phyloP scores from a whole-genome alignment of 2,113 vertebrate genomes.

The Plotosus lineatus region DNA sequence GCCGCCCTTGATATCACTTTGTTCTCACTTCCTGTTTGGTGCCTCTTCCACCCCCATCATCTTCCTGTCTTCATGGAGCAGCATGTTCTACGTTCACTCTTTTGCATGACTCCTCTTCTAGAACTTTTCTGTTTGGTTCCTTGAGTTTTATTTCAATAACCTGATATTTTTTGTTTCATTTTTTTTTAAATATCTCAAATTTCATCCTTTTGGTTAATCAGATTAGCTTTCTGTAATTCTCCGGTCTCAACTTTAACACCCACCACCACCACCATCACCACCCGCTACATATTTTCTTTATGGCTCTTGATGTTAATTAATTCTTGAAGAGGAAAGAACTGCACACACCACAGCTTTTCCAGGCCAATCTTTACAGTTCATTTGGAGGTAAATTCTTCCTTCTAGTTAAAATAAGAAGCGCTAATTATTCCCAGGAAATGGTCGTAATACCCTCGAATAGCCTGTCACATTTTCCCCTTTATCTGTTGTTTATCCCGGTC shows the following conservation, averaged over 20 bases:
- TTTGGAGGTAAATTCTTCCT: background rate
- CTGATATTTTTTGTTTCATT: background rate
- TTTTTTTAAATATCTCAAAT: background rate
- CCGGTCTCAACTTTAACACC: background rate
- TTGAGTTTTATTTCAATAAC: background rate
- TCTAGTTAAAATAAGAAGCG: slow-evolving; percentile 9
- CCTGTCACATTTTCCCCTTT: background rate
- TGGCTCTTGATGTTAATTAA: background rate
- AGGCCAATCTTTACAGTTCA: background rate
- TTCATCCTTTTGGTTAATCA: background rate
- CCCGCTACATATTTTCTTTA: background rate
- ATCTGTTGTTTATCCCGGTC: background rate
- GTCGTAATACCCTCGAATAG: background rate
- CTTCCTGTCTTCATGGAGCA: slow-evolving; percentile 69
- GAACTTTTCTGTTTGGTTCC: background rate
- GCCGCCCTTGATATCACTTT: slow-evolving; percentile 49
- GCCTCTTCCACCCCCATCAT: slow-evolving; percentile 67
- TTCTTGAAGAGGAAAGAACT: background rate
- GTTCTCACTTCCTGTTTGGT: slow-evolving; percentile 73
- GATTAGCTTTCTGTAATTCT: background rate
- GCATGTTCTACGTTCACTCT: background rate
- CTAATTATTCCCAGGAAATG: background rate
- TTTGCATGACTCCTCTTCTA: background rate
- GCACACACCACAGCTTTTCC: background rate
- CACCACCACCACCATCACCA: too few relatives aligned